phyloP scores from a whole-genome alignment of 2,888 invertebrate species.

The Silvanus unidentatus region DNA sequence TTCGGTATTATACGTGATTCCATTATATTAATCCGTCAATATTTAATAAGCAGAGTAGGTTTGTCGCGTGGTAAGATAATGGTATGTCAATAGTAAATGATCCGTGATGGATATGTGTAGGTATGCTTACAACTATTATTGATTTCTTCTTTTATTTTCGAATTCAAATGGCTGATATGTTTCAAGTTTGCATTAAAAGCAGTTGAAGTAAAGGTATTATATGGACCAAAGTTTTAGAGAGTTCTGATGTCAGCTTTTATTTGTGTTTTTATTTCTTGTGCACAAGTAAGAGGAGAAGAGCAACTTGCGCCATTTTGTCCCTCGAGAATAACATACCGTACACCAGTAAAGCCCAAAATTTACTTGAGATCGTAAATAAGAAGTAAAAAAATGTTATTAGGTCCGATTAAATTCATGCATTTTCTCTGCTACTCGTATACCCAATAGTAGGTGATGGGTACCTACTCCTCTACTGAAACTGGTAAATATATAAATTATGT shows the following conservation, averaged over 20 bases:
- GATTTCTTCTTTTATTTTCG: no score
- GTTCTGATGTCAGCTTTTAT: slow-evolving; percentile 31
- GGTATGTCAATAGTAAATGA: no score
- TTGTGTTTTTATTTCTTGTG: slow-evolving; percentile 34
- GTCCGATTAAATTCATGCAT: slow-evolving; percentile 5
- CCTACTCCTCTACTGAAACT: no score
- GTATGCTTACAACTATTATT: no score
- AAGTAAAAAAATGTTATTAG: slow-evolving; percentile 1
- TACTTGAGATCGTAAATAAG: slow-evolving; percentile 5
- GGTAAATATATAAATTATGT: no score
- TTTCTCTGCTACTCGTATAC: no score
- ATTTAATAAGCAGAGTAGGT: no score
- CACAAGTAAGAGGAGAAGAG: neutral
- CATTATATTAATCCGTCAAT: neutral
- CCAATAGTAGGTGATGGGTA: no score
- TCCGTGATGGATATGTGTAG: no score
- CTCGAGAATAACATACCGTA: slow-evolving; percentile 2
- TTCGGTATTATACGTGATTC: no score
- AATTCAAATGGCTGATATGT: slow-evolving; percentile 17
- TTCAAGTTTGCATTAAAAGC: slow-evolving; percentile 24
- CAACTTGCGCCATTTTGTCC: slow-evolving; percentile 3
- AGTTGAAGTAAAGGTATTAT: slow-evolving; percentile 16
- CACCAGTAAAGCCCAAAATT: slow-evolving; percentile 1
- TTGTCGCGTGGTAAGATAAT: no score
- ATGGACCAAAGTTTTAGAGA: slow-evolving; percentile 12